These are phyloP conservation scores for Chromobotia macracanthus DNA, from an alignment of 2,797 vertebrate species.

Conservation along the genomic window DNA sequence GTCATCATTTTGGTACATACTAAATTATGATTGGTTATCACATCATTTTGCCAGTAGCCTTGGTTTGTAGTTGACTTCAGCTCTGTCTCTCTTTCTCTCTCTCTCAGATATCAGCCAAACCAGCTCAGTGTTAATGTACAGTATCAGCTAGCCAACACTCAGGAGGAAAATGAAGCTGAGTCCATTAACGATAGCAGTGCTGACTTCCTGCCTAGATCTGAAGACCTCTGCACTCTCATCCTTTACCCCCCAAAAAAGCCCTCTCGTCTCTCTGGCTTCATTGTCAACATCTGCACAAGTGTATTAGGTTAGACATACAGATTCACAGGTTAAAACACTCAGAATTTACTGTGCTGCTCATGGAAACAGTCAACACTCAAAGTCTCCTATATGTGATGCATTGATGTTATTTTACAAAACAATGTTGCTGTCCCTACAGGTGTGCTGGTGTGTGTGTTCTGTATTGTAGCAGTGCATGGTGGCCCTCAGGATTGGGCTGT, in stretches of 20 bases:
- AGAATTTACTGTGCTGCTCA: too few relatives aligned
- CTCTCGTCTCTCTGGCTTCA: conserved; percentile 80
- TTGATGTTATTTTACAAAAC: not conserved
- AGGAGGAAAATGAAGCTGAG: conserved; percentile 81
- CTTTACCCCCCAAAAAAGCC: conserved; percentile 83
- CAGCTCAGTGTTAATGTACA: conserved; percentile 77
- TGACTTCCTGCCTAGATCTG: conserved; percentile 77
- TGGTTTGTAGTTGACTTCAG: too few relatives aligned
- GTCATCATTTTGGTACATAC: too few relatives aligned
- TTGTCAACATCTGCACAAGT: conserved; percentile 83
- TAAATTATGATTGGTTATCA: too few relatives aligned
- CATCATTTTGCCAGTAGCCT: too few relatives aligned
- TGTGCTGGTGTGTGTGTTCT: conserved; percentile 82
- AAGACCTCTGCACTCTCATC: conserved; percentile 77
- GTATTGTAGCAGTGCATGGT: conserved; percentile 81
- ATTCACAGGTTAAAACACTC: too few relatives aligned
- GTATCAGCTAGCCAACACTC: conserved; percentile 88
- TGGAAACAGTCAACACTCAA: too few relatives aligned
- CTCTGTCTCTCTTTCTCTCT: too few relatives aligned
- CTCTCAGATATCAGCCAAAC: conserved; percentile 87
- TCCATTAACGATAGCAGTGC: conserved; percentile 77
- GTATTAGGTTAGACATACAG: conserved; percentile 79
- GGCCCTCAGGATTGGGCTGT: conserved; percentile 72
- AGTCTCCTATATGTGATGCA: too few relatives aligned
- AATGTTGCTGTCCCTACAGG: conserved; percentile 70